These are phyloP conservation scores for Sylvia borin DNA, from an alignment of 2,797 vertebrate genomes.

Conservation along the genomic window DNA sequence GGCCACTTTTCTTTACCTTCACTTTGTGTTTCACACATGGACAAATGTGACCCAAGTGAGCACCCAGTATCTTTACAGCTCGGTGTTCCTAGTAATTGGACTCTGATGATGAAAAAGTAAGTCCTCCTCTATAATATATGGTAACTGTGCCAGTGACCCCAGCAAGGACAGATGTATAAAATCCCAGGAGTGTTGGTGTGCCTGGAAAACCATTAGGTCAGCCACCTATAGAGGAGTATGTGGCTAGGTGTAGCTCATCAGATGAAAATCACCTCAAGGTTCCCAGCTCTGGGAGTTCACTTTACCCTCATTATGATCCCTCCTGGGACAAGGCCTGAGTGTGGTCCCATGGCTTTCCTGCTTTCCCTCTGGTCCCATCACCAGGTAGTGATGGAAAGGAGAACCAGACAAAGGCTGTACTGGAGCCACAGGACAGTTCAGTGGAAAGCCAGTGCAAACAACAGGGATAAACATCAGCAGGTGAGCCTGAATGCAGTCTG, in stretches of 20 bases:
- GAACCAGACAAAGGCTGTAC: neutral
- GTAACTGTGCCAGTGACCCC: neutral
- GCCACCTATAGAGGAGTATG: no score
- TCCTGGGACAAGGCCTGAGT: neutral
- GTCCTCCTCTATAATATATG: neutral
- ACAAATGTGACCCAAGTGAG: neutral
- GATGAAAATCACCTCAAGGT: neutral
- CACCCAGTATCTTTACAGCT: neutral
- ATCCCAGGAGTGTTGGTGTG: neutral
- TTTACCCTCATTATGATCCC: neutral
- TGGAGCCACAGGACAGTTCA: neutral
- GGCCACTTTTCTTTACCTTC: neutral
- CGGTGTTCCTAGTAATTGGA: accelerated
- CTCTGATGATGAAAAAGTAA: neutral
- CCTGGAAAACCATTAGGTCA: neutral
- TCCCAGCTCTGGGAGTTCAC: neutral
- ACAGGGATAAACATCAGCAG: neutral
- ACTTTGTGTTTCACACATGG: neutral
- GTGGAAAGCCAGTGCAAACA: neutral
- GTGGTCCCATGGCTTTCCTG: neutral
- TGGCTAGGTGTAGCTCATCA: accelerated
- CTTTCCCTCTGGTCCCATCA: neutral
- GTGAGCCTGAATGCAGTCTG: neutral
- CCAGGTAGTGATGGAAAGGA: neutral
- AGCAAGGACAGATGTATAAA: neutral